Base-by-base conservation (phyloP, 1,140 invertebrate genomes). In the Pollicipes pollicipes region DNA sequence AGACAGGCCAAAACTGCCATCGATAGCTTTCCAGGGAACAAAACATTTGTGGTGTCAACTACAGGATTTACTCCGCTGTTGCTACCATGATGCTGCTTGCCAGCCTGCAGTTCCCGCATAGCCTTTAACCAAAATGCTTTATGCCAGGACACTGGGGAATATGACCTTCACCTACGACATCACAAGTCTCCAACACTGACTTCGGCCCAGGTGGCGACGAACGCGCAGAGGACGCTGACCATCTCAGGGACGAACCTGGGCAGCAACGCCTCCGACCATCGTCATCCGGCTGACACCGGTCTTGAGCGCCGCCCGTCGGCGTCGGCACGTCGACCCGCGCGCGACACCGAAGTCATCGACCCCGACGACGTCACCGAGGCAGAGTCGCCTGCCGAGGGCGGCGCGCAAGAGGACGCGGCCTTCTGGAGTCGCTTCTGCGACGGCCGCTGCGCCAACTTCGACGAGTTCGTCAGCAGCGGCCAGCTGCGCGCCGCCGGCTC, bases 211-310 rank as follows among this genome's bases (percentile, higher is more conserved):
- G 4, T 68, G 0, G 64, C 69, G 13, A 69, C 70, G 1, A 30
- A 37, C 10, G 16, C 45, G 8, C 45, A 58, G 45, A 10, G 45
- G 6, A 58, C 70, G 21, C 27, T 73, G 35, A 73, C 45, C 30
- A 64, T 73, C 31, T 30, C 70, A 16, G 72, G 72, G 1, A 67
- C 45, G 1, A 32, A 31, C 16, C 71, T 73, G 32, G 72, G 72
- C 68, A 69, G 37, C 10, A 31, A 69, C 30, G 0, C 24, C 32
- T 24, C 70, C 1, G 31, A 63, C n/a, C 29, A 16, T 73, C 37
- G 64, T 37, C 4, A 66, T 73, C 13, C 29, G 37, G 30, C 67
- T 73, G 21, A 32, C 27, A 21, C 30, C 29, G 0, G 16, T 28
- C 6, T n/a, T 66, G 0, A 16, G 8, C 26, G 58, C 64, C 29